Base-by-base conservation (phyloP, 2,797 vertebrate species). In the Melanotaenia boesemani region DNA sequence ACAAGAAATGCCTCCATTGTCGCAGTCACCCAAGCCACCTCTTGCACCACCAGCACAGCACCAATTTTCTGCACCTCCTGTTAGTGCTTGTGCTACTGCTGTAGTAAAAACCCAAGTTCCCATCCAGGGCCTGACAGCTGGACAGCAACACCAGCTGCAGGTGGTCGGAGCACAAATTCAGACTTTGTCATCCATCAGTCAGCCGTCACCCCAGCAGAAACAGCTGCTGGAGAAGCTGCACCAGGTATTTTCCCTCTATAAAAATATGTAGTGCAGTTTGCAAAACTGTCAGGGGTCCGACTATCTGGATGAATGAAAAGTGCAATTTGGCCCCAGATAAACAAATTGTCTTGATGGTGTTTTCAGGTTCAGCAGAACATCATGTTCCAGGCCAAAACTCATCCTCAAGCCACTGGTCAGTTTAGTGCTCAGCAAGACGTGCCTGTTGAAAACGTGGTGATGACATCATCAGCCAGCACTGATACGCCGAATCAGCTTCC, bases 201-300 rank as follows among this genome's bases (percentile, higher is more conserved):
- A 94, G 65, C 93, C 95, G 5, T 91, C 93, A 7, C 91, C 91
- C 44, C 96, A 96, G 76, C 95, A 95, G 86, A 98, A 97, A 87
- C 95, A 95, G 82, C 92, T 97, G 46, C 86, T 97, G 89, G 97
- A 98, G 60, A 96, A 96, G 81, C 95, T 97, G 68, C 97, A 96
- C 85, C 97, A 97, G 97, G 97, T 98, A 94, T 18, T 24, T 9
- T 62, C 12, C 44, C 46, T 15, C 1, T 18, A 26, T 36, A 12
- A 70, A 48, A 8, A 48, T 18, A 7, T 46, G 41, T 46, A 15
- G 39, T 41, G 39, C 39, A 41, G 1, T 44, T 44, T 44, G 15
- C 15, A 41, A 16, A 13, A 5, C 39, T 39, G 37, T 13, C 10
- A 39, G 5, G 44, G 18, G 6, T 48, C 46, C 20, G 11, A 20